Conservation (phyloP, 1,140 invertebrate species). For the Achroia grisella region DNA sequence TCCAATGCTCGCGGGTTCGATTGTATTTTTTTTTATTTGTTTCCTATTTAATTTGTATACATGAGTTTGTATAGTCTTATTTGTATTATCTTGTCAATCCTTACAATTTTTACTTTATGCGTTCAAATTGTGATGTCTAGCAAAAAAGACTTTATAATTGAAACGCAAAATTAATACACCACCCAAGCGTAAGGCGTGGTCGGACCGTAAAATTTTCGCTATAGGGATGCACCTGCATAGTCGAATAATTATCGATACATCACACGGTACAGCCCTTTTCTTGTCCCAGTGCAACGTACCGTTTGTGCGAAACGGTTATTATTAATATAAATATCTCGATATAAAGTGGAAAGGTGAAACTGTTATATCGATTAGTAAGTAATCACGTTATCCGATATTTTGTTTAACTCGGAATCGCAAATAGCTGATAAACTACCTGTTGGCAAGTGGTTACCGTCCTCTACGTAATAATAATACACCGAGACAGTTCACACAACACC, state of each 20-base stretch:
- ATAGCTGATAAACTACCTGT: too few species aligned
- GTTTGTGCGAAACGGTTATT: slow-evolving; percentile 14
- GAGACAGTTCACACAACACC: too few species aligned
- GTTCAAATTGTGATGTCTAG: too few species aligned
- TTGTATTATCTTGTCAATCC: too few species aligned
- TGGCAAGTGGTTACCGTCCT: not conserved
- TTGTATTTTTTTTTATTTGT: too few species aligned
- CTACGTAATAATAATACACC: too few species aligned
- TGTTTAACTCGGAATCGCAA: not conserved
- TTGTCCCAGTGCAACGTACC: slow-evolving; percentile 17
- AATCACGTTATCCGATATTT: not conserved
- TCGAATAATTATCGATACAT: slow-evolving; percentile 25
- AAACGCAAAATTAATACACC: slow-evolving; percentile 4
- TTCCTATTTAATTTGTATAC: too few species aligned
- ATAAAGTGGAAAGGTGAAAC: not conserved
- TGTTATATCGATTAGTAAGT: slow-evolving; percentile 2
- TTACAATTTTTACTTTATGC: too few species aligned
- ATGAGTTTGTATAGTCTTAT: too few species aligned
- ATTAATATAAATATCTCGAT: slow-evolving; percentile 9
- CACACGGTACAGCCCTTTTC: slow-evolving; percentile 27
- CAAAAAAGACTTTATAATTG: not conserved
- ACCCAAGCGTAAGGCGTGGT: slow-evolving; percentile 11
- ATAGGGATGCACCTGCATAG: slow-evolving; percentile 19
- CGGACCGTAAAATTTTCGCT: slow-evolving; percentile 10
- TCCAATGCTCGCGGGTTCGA: too few species aligned